These are phyloP conservation scores for Elmis aenea DNA, from an alignment of 2,888 invertebrate species.

Conservation along the genomic window DNA sequence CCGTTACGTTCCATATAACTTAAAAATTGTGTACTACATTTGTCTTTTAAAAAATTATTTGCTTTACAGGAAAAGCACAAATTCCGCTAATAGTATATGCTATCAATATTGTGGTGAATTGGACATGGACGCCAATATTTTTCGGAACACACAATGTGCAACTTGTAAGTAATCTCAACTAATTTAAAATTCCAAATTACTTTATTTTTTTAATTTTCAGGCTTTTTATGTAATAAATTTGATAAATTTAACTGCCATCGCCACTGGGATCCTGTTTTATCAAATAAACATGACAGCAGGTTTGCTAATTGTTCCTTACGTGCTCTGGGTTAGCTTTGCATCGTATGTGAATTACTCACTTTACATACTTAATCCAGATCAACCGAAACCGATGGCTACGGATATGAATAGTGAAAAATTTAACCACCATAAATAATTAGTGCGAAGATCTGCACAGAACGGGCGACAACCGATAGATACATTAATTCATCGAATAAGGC, in stretches of 20 bases:
- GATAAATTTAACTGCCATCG: constrained; percentile 55
- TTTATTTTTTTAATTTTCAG: constrained; percentile 43
- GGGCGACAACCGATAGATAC: no score
- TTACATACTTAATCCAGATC: background rate
- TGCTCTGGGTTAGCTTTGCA: constrained; percentile 69
- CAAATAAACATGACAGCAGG: constrained; percentile 61
- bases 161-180: no score
- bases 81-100: constrained; percentile 72
- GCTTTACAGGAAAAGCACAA: no score
- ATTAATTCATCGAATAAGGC: no score
- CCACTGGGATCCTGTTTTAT: constrained; percentile 56
- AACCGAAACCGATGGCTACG: background rate
- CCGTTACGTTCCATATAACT: no score
- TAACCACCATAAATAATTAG: no score
- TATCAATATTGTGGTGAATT: constrained; percentile 71
- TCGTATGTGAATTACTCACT: background rate
- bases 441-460: no score
- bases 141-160: constrained; percentile 68
- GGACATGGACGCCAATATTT: constrained; percentile 83
- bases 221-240: constrained; percentile 57
- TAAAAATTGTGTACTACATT: no score
- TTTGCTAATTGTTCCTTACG: constrained; percentile 66
- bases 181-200: no score
- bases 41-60: no score
- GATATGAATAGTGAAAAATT: no score